Base-by-base conservation (phyloP, 2,113 vertebrate species). In the Austrofundulus limnaeus region DNA sequence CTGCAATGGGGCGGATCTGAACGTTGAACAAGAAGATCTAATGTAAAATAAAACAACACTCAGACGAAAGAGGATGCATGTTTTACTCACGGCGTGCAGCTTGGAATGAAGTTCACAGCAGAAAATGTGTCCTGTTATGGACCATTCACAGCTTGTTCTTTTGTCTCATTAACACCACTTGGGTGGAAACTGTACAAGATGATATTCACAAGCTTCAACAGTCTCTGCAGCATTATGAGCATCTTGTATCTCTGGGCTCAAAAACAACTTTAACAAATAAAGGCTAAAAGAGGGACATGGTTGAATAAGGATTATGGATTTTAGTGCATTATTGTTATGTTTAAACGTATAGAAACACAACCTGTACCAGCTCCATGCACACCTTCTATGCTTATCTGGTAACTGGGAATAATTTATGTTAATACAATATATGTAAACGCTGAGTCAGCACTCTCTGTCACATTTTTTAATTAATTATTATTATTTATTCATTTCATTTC, bases 1-100 rank as follows among this genome's bases (percentile, higher is more conserved):
- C 70, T 65, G 69, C 49, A 66, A 16, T 75, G 77, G 75, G 59
- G 23, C 70, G 48, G 72, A 59, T 56, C 58, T 68, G 80, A 86
- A 88, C 82, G 82, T 74, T 66, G n/a, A 77, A 85, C 60, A 72
- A 56, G 43, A 70, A 79, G 72, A 65, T 73, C 50, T 43, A 11
- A 68, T 69, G 65, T 69, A 64, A 75, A 70, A 57, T 52, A 38
- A 37, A 20, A 24, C 16, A 53, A 21, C 54, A 47, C 31, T 49
- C 28, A 37, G 41, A 41, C 21, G 13, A 12, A n/a, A 25, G 15
- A 41, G 13, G 4, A 16, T 21, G 23, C 21, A 57, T 2, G 17
- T 5, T 19, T 53, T 15, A 0, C 21, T 23, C 19, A 16, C n/a
- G n/a, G n/a, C n/a, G 23, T 41, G 55, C 39, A 60, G 28, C 23